Evolutionary conservation across 2,113 vertebrate species (phyloP).

Genomic region (Ctenodactylus gundi): DNA sequence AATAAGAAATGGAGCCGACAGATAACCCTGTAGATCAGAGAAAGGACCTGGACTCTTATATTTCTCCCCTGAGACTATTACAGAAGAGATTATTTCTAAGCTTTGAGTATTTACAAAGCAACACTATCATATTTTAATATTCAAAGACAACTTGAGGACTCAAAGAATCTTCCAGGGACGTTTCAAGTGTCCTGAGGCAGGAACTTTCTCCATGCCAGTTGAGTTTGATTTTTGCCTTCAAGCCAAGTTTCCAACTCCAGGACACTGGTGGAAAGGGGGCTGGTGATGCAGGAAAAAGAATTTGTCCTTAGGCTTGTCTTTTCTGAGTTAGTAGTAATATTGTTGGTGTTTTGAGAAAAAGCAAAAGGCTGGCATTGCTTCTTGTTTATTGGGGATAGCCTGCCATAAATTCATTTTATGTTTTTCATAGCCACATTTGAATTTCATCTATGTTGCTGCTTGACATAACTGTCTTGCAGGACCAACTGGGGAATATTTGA

Average conservation of each 20-base stretch:
- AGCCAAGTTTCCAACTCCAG: slow-evolving; percentile 2
- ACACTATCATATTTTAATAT: neutral
- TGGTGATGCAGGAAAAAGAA: neutral
- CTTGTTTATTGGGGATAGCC: slow-evolving; percentile 46
- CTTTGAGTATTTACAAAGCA: neutral
- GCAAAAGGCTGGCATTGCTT: slow-evolving; percentile 1
- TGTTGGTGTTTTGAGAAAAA: slow-evolving; percentile 37
- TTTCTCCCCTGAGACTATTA: neutral
- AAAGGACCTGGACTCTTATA: neutral
- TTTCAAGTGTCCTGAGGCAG: neutral
- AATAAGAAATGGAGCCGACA: neutral
- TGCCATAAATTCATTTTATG: slow-evolving; percentile 62
- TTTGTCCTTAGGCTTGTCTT: slow-evolving; percentile 17
- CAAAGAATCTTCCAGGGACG: neutral
- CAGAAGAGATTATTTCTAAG: neutral
- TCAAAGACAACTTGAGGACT: neutral
- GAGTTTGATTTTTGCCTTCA: slow-evolving; percentile 5
- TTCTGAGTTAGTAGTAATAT: slow-evolving; percentile 34
- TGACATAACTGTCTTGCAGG: slow-evolving; percentile 38
- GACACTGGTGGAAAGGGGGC: neutral
- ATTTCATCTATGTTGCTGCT: slow-evolving; percentile 50
- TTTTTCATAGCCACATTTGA: slow-evolving; percentile 56
- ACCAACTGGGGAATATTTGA: slow-evolving; percentile 36
- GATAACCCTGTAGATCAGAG: neutral
- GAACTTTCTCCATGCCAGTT: neutral